Evolutionary conservation across 2,113 vertebrate species (phyloP).

Genomic region (Euleptes europaea): DNA sequence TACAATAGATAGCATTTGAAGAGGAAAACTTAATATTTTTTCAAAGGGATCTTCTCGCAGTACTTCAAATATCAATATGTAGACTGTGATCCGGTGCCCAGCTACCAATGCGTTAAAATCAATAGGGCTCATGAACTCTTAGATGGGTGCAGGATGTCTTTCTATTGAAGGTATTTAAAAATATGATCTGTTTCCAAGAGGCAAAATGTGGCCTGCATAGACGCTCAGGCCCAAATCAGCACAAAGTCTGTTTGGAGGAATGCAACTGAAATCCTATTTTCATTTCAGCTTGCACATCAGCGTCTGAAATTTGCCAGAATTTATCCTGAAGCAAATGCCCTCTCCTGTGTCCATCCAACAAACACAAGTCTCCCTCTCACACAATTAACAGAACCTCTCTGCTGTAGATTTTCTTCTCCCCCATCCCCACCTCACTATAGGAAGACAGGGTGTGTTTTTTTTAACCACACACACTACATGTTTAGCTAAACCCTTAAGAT

Average conservation of each 20-base stretch:
- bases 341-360: constrained; percentile 63
- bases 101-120: not conserved
- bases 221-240: constrained; percentile 28
- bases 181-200: constrained; percentile 34
- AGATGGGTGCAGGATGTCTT: not conserved
- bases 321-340: constrained; percentile 75
- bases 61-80: constrained; percentile 41
- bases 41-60: constrained; percentile 52
- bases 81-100: not conserved
- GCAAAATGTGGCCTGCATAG: constrained; percentile 41
- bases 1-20: not conserved
- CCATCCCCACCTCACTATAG: not conserved
- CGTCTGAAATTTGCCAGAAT: constrained; percentile 71
- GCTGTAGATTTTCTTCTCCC: constrained; percentile 49
- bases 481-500: constrained; percentile 66
- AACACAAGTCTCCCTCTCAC: constrained; percentile 66
- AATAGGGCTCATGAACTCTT: not conserved
- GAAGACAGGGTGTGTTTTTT: not conserved
- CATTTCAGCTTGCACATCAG: constrained; percentile 62
- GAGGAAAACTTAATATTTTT: constrained; percentile 51
- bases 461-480: constrained; percentile 61
- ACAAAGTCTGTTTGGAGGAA: constrained; percentile 52
- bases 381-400: constrained; percentile 73
- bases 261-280: constrained; percentile 57
- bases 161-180: not conserved